These are phyloP conservation scores for Caenorhabditis afra DNA, from an alignment of 2,888 invertebrate genomes.

Conservation along the genomic window DNA sequence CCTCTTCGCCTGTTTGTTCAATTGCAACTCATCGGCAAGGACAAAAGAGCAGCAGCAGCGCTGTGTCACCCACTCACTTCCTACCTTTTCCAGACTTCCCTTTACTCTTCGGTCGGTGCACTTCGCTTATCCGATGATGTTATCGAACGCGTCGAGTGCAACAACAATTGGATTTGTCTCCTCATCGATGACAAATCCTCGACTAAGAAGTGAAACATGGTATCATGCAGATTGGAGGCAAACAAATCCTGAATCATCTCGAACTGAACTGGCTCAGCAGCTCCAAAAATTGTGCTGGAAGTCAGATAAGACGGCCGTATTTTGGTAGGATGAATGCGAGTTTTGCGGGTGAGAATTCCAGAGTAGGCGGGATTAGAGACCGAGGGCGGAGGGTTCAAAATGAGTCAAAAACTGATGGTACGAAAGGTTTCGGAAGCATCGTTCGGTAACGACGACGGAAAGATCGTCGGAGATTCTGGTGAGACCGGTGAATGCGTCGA, in stretches of 20 bases:
- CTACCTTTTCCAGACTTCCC: too few species aligned
- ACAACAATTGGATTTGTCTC: conserved; percentile 33
- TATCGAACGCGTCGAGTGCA: conserved; percentile 21
- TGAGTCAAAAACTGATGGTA: conserved; percentile 12
- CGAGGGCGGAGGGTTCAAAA: conserved; percentile 1
- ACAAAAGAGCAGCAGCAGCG: too few species aligned
- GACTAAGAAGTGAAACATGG: conserved; percentile 23
- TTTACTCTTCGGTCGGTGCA: conserved; percentile 17
- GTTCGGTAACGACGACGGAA: too few species aligned
- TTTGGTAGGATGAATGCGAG: conserved; percentile 20
- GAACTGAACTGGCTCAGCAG: neutral
- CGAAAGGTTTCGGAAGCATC: conserved; percentile 15
- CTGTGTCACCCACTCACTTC: neutral
- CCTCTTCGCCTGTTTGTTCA: too few species aligned
- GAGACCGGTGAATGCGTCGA: too few species aligned
- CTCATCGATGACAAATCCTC: conserved; percentile 33
- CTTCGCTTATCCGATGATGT: conserved; percentile 35
- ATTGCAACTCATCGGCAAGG: too few species aligned
- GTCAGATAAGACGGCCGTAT: neutral
- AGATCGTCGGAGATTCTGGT: too few species aligned
- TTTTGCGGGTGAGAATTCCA: neutral
- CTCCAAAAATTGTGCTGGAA: too few species aligned
- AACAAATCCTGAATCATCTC: conserved; percentile 9
- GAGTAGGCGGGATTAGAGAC: too few species aligned
- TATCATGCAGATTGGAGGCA: conserved; percentile 1